Evolutionary conservation across 1,140 invertebrate species (phyloP), one percentile per base, ranked within the genome.

Genomic region (Solenopsis fugax): DNA sequence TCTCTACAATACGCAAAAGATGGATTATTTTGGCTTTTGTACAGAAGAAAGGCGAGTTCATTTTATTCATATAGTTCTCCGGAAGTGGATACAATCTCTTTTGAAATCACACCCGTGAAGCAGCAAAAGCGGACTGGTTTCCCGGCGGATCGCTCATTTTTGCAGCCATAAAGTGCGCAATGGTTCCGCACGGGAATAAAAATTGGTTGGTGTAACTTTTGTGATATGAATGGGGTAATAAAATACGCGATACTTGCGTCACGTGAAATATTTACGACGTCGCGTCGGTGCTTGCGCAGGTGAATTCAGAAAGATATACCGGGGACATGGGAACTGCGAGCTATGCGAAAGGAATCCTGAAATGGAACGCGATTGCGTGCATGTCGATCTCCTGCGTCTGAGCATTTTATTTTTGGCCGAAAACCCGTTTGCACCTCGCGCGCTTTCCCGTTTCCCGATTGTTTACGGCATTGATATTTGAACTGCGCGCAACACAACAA

Each of bases 181-280:
- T 82, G 48, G 52, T 82, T n/a, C 52, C 18, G 2, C 7, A 24
- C 21, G 10, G 50, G 16, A 58, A 71, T 73, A 84, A 75, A 62
- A 73, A 84, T 52, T 60, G 69, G 41, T 45, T n/a, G 24, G 6
- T n/a, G n/a, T 84, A 75, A 75, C 54, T 73, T 84, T 60, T 21
- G 29, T 21, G n/a, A 21, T 21, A n/a, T 21, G n/a, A 16, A 18
- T 29, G 10, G 24, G 29, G 16, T 37, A 84, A 60, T 75, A 84
- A 84, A 84, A 62, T 72, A 24, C 3, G 13, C 24, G 41, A 24
- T 73, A 84, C 54, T 9, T 50, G 60, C 13, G 24, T 71, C 4
- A 24, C 13, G 24, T 73, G 54, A 75, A 84, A 84, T 62, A 82
- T 82, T 82, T 82, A 82, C 9, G 69, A 75, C 4, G 41, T 0